A percentile compares a stretch with the other conserved stretches of the same genome.
phyloP scores from a whole-genome alignment of 2,113 vertebrate species.

The Nothoprocta perdicaria region DNA sequence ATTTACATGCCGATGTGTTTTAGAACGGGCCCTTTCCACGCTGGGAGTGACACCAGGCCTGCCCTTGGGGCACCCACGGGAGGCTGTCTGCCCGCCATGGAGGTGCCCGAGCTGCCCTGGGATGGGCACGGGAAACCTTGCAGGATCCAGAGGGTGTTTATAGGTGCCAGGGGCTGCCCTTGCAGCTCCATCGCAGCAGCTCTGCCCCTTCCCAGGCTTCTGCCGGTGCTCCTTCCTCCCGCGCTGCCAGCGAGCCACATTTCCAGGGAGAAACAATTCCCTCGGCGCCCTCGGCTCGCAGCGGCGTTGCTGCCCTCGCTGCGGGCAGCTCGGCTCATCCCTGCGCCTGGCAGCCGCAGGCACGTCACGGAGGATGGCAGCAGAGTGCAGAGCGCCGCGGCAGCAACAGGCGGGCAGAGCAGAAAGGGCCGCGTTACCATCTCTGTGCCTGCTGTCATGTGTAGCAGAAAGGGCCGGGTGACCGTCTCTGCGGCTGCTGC shows the following conservation, averaged over 20 bases:
- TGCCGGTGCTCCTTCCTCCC: neutral
- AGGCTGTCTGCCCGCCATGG: neutral
- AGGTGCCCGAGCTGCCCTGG: neutral
- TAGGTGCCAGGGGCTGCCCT: neutral
- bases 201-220: neutral
- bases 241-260: neutral
- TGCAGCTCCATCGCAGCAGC: neutral
- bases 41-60: neutral
- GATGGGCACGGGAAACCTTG: neutral
- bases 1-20: neutral
- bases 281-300: conserved; percentile 8
- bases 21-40: neutral
- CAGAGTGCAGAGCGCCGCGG: conserved; percentile 63
- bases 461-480: neutral
- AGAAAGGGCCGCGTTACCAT: conserved; percentile 70
- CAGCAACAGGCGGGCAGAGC: conserved; percentile 80
- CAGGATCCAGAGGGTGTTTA: neutral
- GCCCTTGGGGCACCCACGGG: neutral
- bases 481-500: too few relatives aligned
- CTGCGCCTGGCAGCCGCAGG: conserved; percentile 46
- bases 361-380: conserved; percentile 69
- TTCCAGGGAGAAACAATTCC: neutral
- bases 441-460: conserved; percentile 69
- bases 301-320: neutral
- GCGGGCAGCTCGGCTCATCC: conserved; percentile 18